Percentiles rank a stretch among this genome's conserved stretches.
phyloP scores from a whole-genome alignment of 2,888 invertebrate genomes.

The Litoditis marina region DNA sequence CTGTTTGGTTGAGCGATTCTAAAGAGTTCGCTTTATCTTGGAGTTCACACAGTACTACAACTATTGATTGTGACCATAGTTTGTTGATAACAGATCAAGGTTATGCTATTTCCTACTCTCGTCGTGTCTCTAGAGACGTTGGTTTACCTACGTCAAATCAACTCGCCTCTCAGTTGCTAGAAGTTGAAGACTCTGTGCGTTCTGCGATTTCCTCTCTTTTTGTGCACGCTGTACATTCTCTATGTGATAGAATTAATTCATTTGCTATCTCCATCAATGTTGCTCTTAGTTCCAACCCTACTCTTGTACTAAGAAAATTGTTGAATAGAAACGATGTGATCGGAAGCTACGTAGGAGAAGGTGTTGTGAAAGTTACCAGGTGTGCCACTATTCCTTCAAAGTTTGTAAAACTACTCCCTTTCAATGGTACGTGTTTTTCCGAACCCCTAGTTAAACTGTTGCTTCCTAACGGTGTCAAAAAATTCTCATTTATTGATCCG shows the following conservation, averaged over 20 bases:
- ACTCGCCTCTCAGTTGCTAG: conserved; percentile 6
- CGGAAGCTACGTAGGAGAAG: conserved; percentile 7
- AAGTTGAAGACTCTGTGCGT: neutral
- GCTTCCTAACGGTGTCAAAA: neutral
- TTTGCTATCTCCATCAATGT: neutral
- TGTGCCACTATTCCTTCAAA: neutral
- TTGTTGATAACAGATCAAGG: neutral
- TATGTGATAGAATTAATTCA: neutral
- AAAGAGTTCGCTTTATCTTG: neutral
- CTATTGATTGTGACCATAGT: neutral
- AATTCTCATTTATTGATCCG: conserved; percentile 6
- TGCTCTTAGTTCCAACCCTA: neutral
- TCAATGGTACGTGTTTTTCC: conserved; percentile 4
- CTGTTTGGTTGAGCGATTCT: neutral
- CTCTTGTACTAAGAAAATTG: neutral
- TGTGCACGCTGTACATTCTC: neutral
- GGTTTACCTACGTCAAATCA: conserved; percentile 9
- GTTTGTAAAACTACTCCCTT: neutral
- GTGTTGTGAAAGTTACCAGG: neutral
- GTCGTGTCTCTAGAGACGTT: neutral
- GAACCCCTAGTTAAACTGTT: neutral
- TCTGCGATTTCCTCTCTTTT: neutral
- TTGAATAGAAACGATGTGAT: neutral
- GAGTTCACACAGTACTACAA: neutral
- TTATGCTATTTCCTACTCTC: neutral